Conservation (phyloP, 2,113 vertebrate species). For the Crotalus horridus region DNA sequence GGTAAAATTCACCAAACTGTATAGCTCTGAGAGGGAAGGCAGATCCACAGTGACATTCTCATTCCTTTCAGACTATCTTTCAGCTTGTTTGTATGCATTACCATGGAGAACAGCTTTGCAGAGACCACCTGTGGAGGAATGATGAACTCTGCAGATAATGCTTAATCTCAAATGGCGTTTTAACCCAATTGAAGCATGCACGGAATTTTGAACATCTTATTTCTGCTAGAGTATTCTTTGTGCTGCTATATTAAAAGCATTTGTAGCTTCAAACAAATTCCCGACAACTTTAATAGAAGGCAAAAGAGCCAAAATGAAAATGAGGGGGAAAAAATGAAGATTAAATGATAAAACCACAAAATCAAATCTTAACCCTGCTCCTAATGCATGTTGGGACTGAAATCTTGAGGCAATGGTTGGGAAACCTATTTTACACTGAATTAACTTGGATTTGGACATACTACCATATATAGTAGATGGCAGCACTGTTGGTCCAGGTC, state of each 20-base stretch:
- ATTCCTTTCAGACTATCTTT: constrained; percentile 11
- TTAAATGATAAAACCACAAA: neutral
- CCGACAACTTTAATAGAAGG: neutral
- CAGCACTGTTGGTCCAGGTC: neutral
- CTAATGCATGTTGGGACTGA: neutral
- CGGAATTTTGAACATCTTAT: constrained; percentile 1
- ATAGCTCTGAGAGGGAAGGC: neutral
- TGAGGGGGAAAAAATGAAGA: neutral
- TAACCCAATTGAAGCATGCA: constrained; percentile 25
- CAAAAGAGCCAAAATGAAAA: neutral
- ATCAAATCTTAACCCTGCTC: neutral
- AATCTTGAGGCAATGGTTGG: neutral
- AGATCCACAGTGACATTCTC: constrained; percentile 9
- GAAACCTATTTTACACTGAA: neutral
- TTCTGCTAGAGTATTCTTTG: neutral
- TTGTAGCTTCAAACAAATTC: neutral
- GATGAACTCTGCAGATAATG: constrained; percentile 32
- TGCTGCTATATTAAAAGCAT: neutral
- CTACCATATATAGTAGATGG: neutral
- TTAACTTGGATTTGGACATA: neutral
- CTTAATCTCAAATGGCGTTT: constrained; percentile 30
- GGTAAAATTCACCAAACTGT: neutral
- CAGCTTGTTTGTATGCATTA: constrained; percentile 30
- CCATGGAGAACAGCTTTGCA: constrained; percentile 17
- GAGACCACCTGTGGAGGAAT: constrained; percentile 14